phyloP scores from a whole-genome alignment of 2,888 invertebrate species.

The Stenchaetothrips biformis region DNA sequence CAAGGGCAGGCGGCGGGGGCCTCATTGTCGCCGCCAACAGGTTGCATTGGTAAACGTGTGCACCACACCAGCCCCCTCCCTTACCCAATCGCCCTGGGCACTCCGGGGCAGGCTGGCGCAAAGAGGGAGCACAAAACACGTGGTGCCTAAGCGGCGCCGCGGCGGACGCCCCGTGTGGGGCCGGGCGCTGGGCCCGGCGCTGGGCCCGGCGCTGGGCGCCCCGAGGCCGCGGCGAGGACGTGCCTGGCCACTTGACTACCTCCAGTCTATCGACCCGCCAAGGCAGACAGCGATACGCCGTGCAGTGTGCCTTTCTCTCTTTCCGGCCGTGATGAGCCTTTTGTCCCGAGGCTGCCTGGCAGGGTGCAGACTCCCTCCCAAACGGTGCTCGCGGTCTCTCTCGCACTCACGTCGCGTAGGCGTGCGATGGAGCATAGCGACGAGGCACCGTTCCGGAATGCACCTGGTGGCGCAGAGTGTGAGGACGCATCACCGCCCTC shows the following conservation, averaged over 20 bases:
- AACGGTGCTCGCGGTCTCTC: too few species aligned
- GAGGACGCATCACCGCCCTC: too few species aligned
- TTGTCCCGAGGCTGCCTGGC: too few species aligned
- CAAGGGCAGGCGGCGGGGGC: neutral
- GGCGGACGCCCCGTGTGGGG: neutral
- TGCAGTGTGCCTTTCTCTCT: neutral
- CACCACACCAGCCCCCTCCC: neutral
- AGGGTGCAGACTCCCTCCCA: too few species aligned
- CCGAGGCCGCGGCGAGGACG: neutral
- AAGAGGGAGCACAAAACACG: neutral
- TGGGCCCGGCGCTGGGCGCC: neutral
- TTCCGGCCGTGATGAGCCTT: neutral
- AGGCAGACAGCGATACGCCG: neutral
- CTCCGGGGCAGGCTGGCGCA: neutral
- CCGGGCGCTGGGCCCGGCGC: neutral
- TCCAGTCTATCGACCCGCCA: neutral
- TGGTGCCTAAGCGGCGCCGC: neutral
- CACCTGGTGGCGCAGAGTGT: too few species aligned
- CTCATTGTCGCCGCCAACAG: conserved; percentile 5
- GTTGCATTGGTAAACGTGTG: neutral
- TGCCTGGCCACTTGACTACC: too few species aligned
- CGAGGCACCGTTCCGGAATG: too few species aligned
- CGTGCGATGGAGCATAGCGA: too few species aligned
- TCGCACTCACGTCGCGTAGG: too few species aligned
- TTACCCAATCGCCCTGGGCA: neutral